These are phyloP conservation scores for Leptobrachium leishanense DNA, from an alignment of 2,113 vertebrate species.

Conservation along the genomic window DNA sequence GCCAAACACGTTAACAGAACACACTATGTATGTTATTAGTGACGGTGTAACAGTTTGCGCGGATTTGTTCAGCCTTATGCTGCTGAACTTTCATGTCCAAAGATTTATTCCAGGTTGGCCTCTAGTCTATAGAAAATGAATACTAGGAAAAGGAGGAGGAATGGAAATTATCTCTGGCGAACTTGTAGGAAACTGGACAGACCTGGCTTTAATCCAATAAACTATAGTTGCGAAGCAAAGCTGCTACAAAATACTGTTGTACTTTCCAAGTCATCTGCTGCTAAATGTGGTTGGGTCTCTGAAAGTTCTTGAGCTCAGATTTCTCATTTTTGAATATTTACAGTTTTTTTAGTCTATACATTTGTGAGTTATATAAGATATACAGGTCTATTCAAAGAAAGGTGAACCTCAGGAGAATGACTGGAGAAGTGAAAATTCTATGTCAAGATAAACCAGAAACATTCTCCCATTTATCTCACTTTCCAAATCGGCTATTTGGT, in stretches of 20 bases:
- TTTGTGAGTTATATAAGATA: too few relatives aligned
- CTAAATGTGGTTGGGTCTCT: conserved; percentile 4
- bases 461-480: too few relatives aligned
- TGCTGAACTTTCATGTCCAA: conserved; percentile 37
- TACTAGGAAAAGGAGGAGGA: conserved; percentile 19
- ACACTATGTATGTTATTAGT: conserved; percentile 30
- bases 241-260: conserved; percentile 30
- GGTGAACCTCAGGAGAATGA: too few relatives aligned
- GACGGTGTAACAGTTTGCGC: conserved; percentile 18
- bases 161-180: conserved; percentile 43
- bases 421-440: too few relatives aligned
- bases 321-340: too few relatives aligned
- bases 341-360: too few relatives aligned
- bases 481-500: too few relatives aligned
- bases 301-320: not conserved
- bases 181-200: conserved; percentile 41
- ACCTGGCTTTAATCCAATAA: conserved; percentile 38
- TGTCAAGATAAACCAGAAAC: too few relatives aligned
- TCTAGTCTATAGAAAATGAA: conserved; percentile 32
- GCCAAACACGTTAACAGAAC: conserved; percentile 6
- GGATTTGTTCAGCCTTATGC: conserved; percentile 35
- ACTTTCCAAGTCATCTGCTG: conserved; percentile 24
- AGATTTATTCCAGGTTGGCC: conserved; percentile 39
- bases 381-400: too few relatives aligned
- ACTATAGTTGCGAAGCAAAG: conserved; percentile 46